These are phyloP conservation scores for Microcebus murinus DNA, from an alignment of 2,113 vertebrate species.

Conservation along the genomic window DNA sequence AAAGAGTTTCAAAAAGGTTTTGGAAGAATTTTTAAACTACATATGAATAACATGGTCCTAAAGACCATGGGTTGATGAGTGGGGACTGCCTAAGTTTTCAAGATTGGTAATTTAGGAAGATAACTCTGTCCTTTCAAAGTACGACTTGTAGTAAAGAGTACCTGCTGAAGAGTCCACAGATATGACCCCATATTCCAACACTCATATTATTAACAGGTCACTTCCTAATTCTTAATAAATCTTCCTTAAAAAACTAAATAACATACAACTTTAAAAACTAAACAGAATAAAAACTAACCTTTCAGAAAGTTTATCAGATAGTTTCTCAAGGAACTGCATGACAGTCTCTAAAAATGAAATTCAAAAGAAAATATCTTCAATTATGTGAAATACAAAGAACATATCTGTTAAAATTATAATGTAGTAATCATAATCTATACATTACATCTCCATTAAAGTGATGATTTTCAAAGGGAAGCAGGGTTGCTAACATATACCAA, in stretches of 20 bases:
- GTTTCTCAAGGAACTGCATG: slow-evolving; percentile 93
- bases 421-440: background rate
- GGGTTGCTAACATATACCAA: background rate
- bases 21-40: background rate
- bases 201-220: background rate
- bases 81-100: background rate
- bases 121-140: fast-evolving
- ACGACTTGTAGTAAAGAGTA: background rate
- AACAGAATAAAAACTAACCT: slow-evolving; percentile 85
- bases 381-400: slow-evolving; percentile 12
- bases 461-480: background rate
- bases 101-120: background rate
- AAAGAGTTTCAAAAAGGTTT: background rate
- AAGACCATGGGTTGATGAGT: background rate
- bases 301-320: slow-evolving; percentile 93
- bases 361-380: background rate
- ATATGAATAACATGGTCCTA: background rate
- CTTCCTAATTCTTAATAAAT: background rate
- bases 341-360: slow-evolving; percentile 90
- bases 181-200: background rate
- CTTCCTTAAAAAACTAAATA: background rate
- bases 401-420: background rate
- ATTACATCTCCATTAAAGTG: background rate
- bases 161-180: background rate
- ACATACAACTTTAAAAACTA: background rate